Evolutionary conservation across 2,797 vertebrate genomes (phyloP).

Genomic region (Platalea minor): DNA sequence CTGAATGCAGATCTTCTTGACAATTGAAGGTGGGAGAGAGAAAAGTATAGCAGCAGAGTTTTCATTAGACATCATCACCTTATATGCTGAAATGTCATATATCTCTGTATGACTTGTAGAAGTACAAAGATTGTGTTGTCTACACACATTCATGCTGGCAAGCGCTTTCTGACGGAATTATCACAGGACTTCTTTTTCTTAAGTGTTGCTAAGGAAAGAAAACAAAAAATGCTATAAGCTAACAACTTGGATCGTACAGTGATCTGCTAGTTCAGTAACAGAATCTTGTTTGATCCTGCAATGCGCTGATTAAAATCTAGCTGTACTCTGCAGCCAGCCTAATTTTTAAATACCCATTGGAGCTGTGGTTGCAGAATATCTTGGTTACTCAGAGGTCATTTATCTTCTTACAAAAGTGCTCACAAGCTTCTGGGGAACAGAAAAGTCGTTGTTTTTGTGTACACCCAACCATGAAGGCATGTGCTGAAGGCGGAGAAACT

Average conservation of each 20-base stretch:
- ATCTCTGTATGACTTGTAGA: neutral
- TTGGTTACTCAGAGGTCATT: neutral
- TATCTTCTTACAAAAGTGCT: neutral
- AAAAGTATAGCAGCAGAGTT: neutral
- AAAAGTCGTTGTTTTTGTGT: neutral
- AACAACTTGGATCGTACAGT: accelerated
- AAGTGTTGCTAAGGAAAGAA: neutral
- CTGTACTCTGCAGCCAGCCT: neutral
- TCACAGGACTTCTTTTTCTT: neutral
- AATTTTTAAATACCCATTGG: neutral
- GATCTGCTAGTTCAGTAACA: neutral
- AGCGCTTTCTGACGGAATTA: neutral
- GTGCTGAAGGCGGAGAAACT: neutral
- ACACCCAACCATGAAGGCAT: neutral
- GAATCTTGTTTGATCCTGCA: neutral
- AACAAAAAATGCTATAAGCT: neutral
- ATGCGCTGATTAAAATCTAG: neutral
- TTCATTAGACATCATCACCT: neutral
- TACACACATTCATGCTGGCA: neutral
- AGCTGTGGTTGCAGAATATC: neutral
- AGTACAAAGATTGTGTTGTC: neutral
- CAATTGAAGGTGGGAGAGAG: neutral
- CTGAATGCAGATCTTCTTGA: neutral
- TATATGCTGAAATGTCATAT: neutral
- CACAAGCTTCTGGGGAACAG: neutral